phyloP scores from a whole-genome alignment of 2,888 invertebrate species.

The Metallyticus violacea region DNA sequence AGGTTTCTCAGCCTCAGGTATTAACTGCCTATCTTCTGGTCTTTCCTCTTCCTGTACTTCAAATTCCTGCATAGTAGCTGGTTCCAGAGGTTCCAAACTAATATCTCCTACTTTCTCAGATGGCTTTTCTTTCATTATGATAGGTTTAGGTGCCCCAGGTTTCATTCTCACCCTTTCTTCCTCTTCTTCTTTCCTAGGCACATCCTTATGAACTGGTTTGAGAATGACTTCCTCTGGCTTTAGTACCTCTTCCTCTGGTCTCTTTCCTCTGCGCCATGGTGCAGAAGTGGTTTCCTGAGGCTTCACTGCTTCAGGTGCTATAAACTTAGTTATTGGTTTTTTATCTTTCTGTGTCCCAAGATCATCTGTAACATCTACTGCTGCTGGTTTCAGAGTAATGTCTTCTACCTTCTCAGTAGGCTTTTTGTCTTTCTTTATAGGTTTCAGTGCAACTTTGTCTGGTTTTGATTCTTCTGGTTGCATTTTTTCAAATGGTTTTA shows the following conservation, averaged over 20 bases:
- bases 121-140: too few relatives aligned
- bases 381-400: constrained; percentile 34
- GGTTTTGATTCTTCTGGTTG: not conserved
- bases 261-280: constrained; percentile 25
- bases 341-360: constrained; percentile 36
- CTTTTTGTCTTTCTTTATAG: constrained; percentile 16
- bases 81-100: constrained; percentile 41
- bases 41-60: constrained; percentile 35
- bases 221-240: constrained; percentile 48
- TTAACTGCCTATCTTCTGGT: constrained; percentile 12
- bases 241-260: not conserved
- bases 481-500: constrained; percentile 38
- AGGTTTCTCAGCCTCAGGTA: constrained; percentile 34
- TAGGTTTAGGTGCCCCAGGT: too few relatives aligned
- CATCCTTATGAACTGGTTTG: constrained; percentile 46
- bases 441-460: constrained; percentile 23
- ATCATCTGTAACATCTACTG: constrained; percentile 20
- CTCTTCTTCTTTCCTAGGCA: constrained; percentile 41
- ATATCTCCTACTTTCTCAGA: too few relatives aligned
- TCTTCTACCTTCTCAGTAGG: constrained; percentile 29
- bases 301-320: not conserved
- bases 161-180: constrained; percentile 35
- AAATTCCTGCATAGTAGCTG: not conserved
- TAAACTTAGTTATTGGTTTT: too few relatives aligned
- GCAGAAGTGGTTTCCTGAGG: not conserved